A percentile compares a stretch with the other conserved stretches of the same genome.
Evolutionary conservation across 2,113 vertebrate genomes (phyloP).

Genomic region (Taurulus bubalis): DNA sequence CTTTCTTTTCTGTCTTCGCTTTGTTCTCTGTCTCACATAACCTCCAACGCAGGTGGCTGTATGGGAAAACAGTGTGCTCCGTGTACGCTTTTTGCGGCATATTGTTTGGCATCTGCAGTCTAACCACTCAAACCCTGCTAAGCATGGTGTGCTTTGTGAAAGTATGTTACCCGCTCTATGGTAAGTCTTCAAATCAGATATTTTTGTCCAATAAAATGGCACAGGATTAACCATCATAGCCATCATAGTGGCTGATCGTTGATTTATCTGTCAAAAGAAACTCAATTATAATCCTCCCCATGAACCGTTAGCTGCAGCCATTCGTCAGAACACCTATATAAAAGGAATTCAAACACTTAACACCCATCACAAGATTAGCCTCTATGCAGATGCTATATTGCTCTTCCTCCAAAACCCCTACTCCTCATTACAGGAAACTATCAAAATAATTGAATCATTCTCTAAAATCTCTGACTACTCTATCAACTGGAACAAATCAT

Average conservation of each 20-base stretch:
- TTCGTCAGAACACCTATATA: no score
- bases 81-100: constrained; percentile 86
- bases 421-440: no score
- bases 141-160: constrained; percentile 86
- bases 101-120: constrained; percentile 85
- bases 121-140: constrained; percentile 84
- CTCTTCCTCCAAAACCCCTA: no score
- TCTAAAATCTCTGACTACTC: no score
- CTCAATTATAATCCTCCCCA: constrained; percentile 50
- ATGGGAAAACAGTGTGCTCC: constrained; percentile 80
- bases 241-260: constrained; percentile 50
- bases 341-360: no score
- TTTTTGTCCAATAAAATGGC: constrained; percentile 31
- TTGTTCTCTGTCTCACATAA: constrained; percentile 26
- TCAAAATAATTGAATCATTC: no score
- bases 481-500: no score
- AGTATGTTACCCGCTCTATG: constrained; percentile 84
- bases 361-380: no score
- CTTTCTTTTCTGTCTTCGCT: constrained; percentile 22
- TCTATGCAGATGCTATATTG: no score
- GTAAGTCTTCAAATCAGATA: constrained; percentile 72
- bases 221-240: constrained; percentile 34
- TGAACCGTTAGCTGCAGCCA: no score
- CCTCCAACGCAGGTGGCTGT: constrained; percentile 82
- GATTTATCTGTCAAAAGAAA: constrained; percentile 54